Evolutionary conservation across 2,888 invertebrate genomes (phyloP), one percentile per base, ranked within the genome.

Genomic region (Rhagophthalmus giganteus): DNA sequence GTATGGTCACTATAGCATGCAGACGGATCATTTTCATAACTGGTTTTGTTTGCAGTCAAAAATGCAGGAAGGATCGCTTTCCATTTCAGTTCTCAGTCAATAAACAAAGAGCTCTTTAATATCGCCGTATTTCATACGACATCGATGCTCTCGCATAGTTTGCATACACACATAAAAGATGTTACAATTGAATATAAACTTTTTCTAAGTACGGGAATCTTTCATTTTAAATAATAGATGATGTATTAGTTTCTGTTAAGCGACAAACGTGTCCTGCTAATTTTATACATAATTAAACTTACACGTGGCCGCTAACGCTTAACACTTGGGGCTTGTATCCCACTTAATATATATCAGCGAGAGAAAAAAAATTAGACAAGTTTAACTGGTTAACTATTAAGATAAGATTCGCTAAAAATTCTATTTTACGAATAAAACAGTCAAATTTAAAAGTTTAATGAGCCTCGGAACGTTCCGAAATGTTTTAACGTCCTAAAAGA

Each of bases 1-100:
- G 50, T 39, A 39, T 51, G 44, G 32, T 39, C 12, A 38, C 33
- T 45, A 34, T 33, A 42, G 44, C 44, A 42, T 40, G 33, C 54
- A 54, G 57, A 51, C 57, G 33, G 45, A 54, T 54, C 51, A 54
- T 57, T 57, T 57, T 57, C 57, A 57, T 57, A 57, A 57, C 57
- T 31, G 54, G 57, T 57, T 57, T 57, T 7, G 40, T 42, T 48
- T 40, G 44, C 31, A 51, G 34, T 42, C 44, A 54, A 54, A 54
- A 57, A 54, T 57, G 51, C 57, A 57, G 50, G 57, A 54, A 57
- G 50, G 48, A 54, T 54, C 51, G 50, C 54, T 56, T 56, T 56
- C 50, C 50, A 54, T 56, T 56, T 54, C 54, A 42, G 34, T 47
- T 55, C 53, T 48, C 47, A 52, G 53, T 53, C 48, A 48, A 53